A percentile compares a stretch with the other conserved stretches of the same genome.
Evolutionary conservation across 1,140 invertebrate species (phyloP).

Genomic region (Dendrolimus punctatus): DNA sequence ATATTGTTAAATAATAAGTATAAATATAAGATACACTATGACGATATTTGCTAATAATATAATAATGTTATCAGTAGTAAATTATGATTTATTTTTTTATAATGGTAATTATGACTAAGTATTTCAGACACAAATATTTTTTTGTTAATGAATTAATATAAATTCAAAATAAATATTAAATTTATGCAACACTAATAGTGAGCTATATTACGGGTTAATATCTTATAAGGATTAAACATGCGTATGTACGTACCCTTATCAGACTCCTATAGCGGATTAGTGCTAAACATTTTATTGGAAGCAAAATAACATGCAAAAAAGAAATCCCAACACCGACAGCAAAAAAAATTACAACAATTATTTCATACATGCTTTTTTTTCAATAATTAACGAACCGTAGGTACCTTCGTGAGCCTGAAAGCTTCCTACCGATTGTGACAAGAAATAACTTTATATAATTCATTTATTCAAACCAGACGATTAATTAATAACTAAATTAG

Average conservation of each 20-base stretch:
- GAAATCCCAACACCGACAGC: slow-evolving; percentile 32
- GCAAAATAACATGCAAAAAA: slow-evolving; percentile 23
- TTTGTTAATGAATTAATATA: too few species aligned
- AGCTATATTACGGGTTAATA: too few species aligned
- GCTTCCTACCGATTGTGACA: slow-evolving; percentile 64
- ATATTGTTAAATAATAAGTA: too few species aligned
- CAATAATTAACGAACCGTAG: background rate
- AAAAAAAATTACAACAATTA: slow-evolving; percentile 22
- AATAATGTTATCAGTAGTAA: too few species aligned
- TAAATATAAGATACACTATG: too few species aligned
- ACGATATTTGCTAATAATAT: too few species aligned
- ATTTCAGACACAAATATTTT: too few species aligned
- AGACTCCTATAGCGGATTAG: background rate
- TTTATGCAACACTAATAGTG: too few species aligned
- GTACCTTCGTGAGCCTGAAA: slow-evolving; percentile 39
- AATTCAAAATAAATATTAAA: too few species aligned
- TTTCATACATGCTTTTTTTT: slow-evolving; percentile 55
- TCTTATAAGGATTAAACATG: background rate
- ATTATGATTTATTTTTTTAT: too few species aligned
- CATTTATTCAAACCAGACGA: slow-evolving; percentile 40
- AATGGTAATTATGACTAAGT: too few species aligned
- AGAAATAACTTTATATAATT: slow-evolving; percentile 22
- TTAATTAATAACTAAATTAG: slow-evolving; percentile 19
- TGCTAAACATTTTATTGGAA: background rate
- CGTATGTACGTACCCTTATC: background rate